Conservation (phyloP, 2,888 invertebrate genomes). For the Drosophila mulleri region DNA sequence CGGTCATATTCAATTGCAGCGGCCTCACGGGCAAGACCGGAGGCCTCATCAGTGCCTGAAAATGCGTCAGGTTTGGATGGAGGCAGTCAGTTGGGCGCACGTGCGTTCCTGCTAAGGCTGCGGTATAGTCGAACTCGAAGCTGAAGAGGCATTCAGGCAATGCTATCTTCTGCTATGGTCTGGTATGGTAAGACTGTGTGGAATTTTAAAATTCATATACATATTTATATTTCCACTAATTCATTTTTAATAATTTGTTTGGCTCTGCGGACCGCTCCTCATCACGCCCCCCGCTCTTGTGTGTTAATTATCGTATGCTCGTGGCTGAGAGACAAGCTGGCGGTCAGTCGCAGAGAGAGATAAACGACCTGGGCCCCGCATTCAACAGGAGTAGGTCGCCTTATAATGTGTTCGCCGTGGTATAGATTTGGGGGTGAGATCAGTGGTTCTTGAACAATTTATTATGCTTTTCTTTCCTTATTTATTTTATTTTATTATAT, state of each 20-base stretch:
- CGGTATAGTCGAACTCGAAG: constrained; percentile 7
- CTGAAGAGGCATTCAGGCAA: constrained; percentile 36
- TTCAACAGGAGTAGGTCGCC: constrained; percentile 64
- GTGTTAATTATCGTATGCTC: constrained; percentile 72
- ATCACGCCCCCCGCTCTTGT: constrained; percentile 78
- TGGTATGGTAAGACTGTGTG: constrained; percentile 32
- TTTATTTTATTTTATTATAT: background rate
- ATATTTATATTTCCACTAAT: constrained; percentile 82
- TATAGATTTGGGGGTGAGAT: constrained; percentile 76
- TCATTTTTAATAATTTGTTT: constrained; percentile 84
- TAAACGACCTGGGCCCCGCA: constrained; percentile 72
- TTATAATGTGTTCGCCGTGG: constrained; percentile 32
- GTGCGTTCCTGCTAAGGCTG: constrained; percentile 56
- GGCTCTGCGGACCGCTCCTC: constrained; percentile 67
- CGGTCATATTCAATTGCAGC: constrained; percentile 72
- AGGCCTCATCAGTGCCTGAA: constrained; percentile 63
- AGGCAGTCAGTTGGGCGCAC: constrained; percentile 69
- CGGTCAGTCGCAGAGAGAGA: constrained; percentile 54
- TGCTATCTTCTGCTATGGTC: background rate
- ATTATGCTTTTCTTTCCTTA: constrained; percentile 50
- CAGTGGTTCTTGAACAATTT: constrained; percentile 68
- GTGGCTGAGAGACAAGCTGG: constrained; percentile 58
- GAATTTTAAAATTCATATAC: constrained; percentile 75
- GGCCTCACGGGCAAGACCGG: constrained; percentile 47
- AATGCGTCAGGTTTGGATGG: constrained; percentile 45